Evolutionary conservation across 2,797 vertebrate genomes (phyloP).

Genomic region (Cirrhinus molitorella): DNA sequence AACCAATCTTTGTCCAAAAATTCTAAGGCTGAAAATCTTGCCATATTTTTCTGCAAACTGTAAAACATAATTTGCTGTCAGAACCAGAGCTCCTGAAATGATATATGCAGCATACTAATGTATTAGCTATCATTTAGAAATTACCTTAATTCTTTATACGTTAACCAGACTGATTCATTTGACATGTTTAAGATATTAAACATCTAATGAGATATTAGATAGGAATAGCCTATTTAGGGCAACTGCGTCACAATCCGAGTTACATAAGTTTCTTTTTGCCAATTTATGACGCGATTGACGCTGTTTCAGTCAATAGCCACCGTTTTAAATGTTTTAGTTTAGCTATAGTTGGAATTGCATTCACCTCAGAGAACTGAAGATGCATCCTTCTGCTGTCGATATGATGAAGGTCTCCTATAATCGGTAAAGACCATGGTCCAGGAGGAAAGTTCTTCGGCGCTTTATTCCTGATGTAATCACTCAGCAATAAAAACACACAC

Average conservation of each 20-base stretch:
- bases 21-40: background rate
- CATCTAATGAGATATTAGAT: too few species aligned
- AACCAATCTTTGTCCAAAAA: background rate
- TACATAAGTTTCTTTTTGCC: too few species aligned
- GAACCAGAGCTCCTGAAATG: background rate
- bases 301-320: background rate
- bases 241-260: too few species aligned
- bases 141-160: too few species aligned
- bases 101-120: background rate
- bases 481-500: constrained; percentile 66
- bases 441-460: constrained; percentile 77
- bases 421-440: constrained; percentile 74
- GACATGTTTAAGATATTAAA: background rate
- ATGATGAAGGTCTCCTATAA: constrained; percentile 72
- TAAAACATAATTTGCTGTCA: background rate
- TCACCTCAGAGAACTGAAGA: constrained; percentile 67
- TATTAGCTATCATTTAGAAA: background rate
- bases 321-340: too few species aligned
- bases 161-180: background rate
- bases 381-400: constrained; percentile 57
- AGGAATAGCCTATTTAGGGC: too few species aligned
- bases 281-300: background rate
- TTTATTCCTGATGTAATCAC: constrained; percentile 70
- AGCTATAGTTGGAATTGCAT: background rate
- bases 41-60: background rate